Evolutionary conservation across 2,888 invertebrate genomes (phyloP).

Genomic region (Alloscopus bannaensis): DNA sequence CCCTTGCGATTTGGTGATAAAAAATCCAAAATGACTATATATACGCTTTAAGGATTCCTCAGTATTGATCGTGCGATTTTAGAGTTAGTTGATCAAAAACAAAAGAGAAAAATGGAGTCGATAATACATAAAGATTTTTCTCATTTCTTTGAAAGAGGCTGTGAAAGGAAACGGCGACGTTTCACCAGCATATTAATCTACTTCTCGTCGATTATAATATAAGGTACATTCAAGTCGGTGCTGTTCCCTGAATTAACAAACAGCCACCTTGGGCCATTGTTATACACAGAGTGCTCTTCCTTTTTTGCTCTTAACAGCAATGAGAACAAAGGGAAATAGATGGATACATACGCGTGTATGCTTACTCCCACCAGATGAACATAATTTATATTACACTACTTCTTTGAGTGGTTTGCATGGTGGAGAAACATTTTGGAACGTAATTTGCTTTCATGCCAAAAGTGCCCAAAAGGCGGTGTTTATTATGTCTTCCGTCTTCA

Average conservation of each 20-base stretch:
- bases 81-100: too few species aligned
- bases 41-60: conserved; percentile 19
- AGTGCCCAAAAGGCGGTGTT: conserved; percentile 54
- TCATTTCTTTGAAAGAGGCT: not conserved
- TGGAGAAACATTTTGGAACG: too few species aligned
- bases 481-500: conserved; percentile 45
- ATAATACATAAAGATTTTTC: conserved; percentile 40
- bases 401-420: too few species aligned
- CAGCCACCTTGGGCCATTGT: too few species aligned
- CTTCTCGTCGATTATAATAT: conserved; percentile 58
- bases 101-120: conserved; percentile 23
- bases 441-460: conserved; percentile 42
- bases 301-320: too few species aligned
- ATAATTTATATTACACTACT: too few species aligned
- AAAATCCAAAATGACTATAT: conserved; percentile 51
- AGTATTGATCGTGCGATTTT: too few species aligned
- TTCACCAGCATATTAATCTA: conserved; percentile 60
- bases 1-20: conserved; percentile 59
- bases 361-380: too few species aligned
- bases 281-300: conserved; percentile 27
- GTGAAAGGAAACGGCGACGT: conserved; percentile 8
- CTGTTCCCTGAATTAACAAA: too few species aligned
- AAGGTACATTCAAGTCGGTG: too few species aligned
- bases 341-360: too few species aligned
- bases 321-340: too few species aligned